Evolutionary conservation across 2,113 vertebrate species (phyloP).

Genomic region (Macaca nemestrina): DNA sequence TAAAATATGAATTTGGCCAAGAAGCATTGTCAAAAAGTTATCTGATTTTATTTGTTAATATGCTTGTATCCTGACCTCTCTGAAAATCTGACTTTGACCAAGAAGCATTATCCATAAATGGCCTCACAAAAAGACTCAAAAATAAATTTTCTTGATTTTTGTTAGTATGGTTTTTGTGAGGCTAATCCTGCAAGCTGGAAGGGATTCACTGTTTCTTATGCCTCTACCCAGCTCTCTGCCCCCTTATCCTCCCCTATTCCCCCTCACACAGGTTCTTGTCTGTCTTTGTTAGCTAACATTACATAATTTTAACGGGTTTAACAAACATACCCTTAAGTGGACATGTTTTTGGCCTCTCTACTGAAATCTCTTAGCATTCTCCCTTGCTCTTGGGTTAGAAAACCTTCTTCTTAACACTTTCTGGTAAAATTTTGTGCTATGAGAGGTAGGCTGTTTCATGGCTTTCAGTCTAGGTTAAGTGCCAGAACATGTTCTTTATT

Average conservation of each 20-base stretch:
- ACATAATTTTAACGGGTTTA: conserved; percentile 51
- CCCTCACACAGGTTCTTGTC: neutral
- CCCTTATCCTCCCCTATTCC: neutral
- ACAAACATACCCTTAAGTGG: conserved; percentile 46
- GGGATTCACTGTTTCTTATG: conserved; percentile 33
- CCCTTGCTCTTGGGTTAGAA: conserved; percentile 1
- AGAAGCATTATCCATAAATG: conserved; percentile 8
- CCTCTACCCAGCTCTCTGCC: neutral
- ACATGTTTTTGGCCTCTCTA: conserved; percentile 1
- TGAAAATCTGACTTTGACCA: conserved; percentile 15
- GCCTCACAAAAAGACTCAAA: neutral
- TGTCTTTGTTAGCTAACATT: conserved; percentile 31
- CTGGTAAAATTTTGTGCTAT: conserved; percentile 7
- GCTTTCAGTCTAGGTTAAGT: neutral
- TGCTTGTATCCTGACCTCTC: conserved; percentile 27
- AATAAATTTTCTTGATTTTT: neutral
- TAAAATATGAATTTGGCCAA: neutral
- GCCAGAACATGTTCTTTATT: neutral
- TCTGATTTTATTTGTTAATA: neutral
- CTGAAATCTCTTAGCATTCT: conserved; percentile 8
- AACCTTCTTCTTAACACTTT: conserved; percentile 22
- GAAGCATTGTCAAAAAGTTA: neutral
- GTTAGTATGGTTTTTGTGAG: neutral
- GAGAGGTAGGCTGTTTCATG: neutral
- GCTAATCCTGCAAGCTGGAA: neutral